A percentile compares a stretch with the other conserved stretches of the same genome.
phyloP scores from a whole-genome alignment of 2,113 vertebrate genomes.

The Talpa occidentalis region DNA sequence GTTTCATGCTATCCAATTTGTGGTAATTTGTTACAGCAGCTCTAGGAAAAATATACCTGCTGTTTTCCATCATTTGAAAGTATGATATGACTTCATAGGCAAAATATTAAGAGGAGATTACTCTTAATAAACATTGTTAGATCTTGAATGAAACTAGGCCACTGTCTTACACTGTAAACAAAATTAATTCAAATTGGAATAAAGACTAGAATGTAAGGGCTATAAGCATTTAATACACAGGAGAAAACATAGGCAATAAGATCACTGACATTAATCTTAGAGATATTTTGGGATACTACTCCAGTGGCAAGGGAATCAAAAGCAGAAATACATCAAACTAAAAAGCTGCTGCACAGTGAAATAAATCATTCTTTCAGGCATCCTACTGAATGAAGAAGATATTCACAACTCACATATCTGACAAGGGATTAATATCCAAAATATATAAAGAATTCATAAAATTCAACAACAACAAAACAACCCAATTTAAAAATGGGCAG shows the following conservation, averaged over 20 bases:
- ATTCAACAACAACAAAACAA: not conserved
- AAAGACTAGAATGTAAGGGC: not conserved
- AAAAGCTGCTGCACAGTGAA: not conserved
- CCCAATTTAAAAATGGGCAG: not conserved
- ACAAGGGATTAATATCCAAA: not conserved
- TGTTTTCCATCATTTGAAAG: not conserved
- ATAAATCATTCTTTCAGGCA: not conserved
- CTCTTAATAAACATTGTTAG: not conserved
- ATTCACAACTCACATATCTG: not conserved
- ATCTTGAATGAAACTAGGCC: not conserved
- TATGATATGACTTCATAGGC: not conserved
- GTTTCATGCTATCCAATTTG: not conserved
- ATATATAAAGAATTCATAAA: not conserved
- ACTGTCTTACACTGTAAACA: not conserved
- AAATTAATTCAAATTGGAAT: not conserved
- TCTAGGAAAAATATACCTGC: not conserved
- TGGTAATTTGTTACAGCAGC: not conserved
- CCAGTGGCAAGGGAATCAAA: not conserved
- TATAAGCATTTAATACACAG: not conserved
- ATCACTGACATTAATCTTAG: not conserved
- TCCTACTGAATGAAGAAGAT: not conserved
- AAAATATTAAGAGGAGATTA: not conserved
- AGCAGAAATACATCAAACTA: not conserved
- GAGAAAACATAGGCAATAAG: not conserved
- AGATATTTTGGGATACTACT: not conserved